Evolutionary conservation across 1,140 invertebrate genomes (phyloP).

Genomic region (Heliothis subflexa): DNA sequence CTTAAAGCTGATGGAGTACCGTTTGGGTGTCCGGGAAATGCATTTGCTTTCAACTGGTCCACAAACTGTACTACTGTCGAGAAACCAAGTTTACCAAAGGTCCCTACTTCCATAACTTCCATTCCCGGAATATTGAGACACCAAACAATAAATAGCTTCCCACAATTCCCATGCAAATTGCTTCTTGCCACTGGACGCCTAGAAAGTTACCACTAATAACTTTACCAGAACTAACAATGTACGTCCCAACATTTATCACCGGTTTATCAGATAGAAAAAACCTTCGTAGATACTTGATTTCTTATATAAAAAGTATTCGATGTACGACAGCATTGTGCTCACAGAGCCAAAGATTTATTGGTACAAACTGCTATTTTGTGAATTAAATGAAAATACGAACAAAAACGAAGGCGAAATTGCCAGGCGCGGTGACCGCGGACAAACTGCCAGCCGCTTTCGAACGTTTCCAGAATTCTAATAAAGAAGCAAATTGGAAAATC

Average conservation of each 20-base stretch:
- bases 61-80: conserved; percentile 13
- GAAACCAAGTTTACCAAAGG: neutral
- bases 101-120: conserved; percentile 7
- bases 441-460: conserved; percentile 55
- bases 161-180: conserved; percentile 14
- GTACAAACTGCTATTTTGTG: conserved; percentile 53
- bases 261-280: conserved; percentile 27
- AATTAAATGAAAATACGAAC: conserved; percentile 61
- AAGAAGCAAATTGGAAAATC: conserved; percentile 60
- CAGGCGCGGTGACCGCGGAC: conserved; percentile 54
- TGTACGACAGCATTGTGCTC: conserved; percentile 43
- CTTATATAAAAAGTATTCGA: conserved; percentile 27
- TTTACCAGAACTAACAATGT: conserved; percentile 29
- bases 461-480: conserved; percentile 60
- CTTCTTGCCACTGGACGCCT: conserved; percentile 16
- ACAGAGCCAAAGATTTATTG: conserved; percentile 56
- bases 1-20: neutral
- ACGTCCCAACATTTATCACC: conserved; percentile 35
- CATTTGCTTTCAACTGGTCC: neutral
- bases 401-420: conserved; percentile 52
- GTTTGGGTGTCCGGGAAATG: too few species aligned
- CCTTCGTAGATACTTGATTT: conserved; percentile 24
- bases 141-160: conserved; percentile 36
- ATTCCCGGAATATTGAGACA: conserved; percentile 4
- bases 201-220: conserved; percentile 37